Percentiles rank a stretch among this genome's conserved stretches.
Conservation (phyloP, 2,888 invertebrate species). For the Drosophila anomalata region DNA sequence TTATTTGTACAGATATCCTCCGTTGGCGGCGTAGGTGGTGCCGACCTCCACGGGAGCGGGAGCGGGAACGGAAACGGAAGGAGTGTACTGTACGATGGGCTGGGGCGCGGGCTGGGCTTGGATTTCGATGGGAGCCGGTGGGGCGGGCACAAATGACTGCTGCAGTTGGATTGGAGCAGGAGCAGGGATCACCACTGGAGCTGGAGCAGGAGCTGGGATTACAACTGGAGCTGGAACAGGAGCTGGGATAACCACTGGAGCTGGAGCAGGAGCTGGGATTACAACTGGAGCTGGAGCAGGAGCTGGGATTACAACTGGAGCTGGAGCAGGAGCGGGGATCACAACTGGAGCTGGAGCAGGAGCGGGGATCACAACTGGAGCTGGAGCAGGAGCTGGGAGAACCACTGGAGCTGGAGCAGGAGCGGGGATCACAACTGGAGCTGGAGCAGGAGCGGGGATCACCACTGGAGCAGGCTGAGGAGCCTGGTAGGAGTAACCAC, state of each 20-base stretch:
- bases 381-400: constrained; percentile 19
- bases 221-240: constrained; percentile 26
- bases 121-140: constrained; percentile 27
- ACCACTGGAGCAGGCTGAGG: constrained; percentile 10
- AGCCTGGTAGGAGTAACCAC: constrained; percentile 29
- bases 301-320: background rate
- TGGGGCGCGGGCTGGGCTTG: constrained; percentile 27
- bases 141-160: constrained; percentile 6
- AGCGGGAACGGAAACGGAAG: constrained; percentile 2
- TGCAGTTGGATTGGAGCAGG: constrained; percentile 21
- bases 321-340: constrained; percentile 12
- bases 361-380: constrained; percentile 6
- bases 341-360: constrained; percentile 31
- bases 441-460: constrained; percentile 8
- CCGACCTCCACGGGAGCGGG: constrained; percentile 38
- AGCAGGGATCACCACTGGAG: background rate
- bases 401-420: constrained; percentile 12
- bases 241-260: constrained; percentile 15
- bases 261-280: constrained; percentile 4
- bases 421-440: constrained; percentile 8
- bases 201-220: constrained; percentile 12
- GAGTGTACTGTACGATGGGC: constrained; percentile 36
- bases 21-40: constrained; percentile 72
- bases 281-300: constrained; percentile 21
- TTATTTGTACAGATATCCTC: constrained; percentile 73